Percentiles rank a stretch among this genome's conserved stretches.
These are phyloP conservation scores for Timema cristinae DNA, from an alignment of 2,888 invertebrate species.

Conservation along the genomic window DNA sequence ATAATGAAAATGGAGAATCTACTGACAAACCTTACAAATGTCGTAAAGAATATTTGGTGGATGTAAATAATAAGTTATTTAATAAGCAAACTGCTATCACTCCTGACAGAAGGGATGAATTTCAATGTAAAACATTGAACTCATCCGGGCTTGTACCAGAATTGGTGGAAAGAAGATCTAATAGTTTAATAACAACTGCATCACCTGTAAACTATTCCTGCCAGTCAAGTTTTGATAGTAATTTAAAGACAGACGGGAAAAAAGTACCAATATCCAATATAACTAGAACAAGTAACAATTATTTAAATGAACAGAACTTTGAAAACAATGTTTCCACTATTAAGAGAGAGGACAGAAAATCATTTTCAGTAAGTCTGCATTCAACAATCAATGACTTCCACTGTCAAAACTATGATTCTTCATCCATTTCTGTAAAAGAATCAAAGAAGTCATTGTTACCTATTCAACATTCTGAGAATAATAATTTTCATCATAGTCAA, in stretches of 20 bases:
- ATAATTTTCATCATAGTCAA: too few relatives aligned
- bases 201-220: too few relatives aligned
- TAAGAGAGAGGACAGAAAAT: conserved; percentile 13
- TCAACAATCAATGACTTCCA: neutral
- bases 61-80: conserved; percentile 41
- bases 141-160: too few relatives aligned
- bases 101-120: conserved; percentile 22
- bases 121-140: conserved; percentile 15
- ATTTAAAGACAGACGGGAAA: too few relatives aligned
- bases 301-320: conserved; percentile 12
- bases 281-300: conserved; percentile 6
- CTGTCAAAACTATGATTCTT: conserved; percentile 16
- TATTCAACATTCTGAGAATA: too few relatives aligned
- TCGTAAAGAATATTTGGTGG: conserved; percentile 16
- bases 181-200: too few relatives aligned
- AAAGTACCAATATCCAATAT: too few relatives aligned
- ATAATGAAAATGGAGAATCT: neutral
- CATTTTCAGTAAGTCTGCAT: conserved; percentile 6
- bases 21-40: conserved; percentile 17
- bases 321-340: conserved; percentile 10
- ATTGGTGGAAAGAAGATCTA: too few relatives aligned
- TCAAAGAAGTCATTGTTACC: too few relatives aligned
- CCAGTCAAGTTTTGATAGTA: too few relatives aligned
- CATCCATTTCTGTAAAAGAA: too few relatives aligned
- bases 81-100: conserved; percentile 37